Percentiles rank a stretch among this genome's conserved stretches.
These are phyloP conservation scores for Seriola rivoliana DNA, from an alignment of 2,113 vertebrate species.

Conservation along the genomic window DNA sequence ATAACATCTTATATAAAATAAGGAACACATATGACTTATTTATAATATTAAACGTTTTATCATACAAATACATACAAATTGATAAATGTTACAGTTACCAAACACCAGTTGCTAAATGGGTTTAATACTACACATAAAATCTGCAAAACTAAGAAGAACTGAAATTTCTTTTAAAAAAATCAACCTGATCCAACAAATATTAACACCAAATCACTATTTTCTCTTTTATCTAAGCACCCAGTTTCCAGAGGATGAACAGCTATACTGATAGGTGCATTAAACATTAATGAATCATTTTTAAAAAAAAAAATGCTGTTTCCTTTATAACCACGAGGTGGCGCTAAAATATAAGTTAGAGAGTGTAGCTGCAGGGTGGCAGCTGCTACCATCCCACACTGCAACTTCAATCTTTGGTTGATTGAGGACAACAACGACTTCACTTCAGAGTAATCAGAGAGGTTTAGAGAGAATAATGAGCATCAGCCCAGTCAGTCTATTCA, in stretches of 20 bases:
- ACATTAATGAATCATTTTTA: not conserved
- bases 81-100: not conserved
- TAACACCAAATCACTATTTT: not conserved
- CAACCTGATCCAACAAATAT: not conserved
- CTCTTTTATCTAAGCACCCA: not conserved
- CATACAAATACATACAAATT: not conserved
- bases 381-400: conserved; percentile 10
- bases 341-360: not conserved
- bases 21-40: no score
- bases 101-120: not conserved
- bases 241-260: not conserved
- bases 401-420: not conserved
- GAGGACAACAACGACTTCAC: not conserved
- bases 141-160: no score
- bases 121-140: not conserved
- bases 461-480: not conserved
- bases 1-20: not conserved
- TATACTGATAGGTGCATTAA: not conserved
- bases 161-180: not conserved
- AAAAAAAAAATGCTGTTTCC: not conserved
- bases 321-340: conserved; percentile 57
- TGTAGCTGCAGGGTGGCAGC: not conserved
- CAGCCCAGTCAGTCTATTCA: not conserved
- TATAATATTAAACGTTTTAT: not conserved
- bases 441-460: not conserved